phyloP scores from a whole-genome alignment of 2,113 vertebrate genomes.

The Neoarius graeffei region DNA sequence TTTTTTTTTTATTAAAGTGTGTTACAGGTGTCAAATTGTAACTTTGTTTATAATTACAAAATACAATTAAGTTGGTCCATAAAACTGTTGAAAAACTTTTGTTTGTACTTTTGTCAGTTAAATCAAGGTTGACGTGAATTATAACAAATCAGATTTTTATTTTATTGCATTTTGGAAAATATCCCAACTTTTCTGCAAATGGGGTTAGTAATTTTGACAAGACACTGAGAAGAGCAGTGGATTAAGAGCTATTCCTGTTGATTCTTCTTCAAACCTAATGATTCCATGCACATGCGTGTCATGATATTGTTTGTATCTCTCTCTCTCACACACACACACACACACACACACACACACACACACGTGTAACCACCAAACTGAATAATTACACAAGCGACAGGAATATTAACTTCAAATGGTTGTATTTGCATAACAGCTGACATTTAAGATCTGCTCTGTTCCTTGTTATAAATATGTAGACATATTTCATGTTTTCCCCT shows the following conservation, averaged over 20 bases:
- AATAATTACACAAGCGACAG: neutral
- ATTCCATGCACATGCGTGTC: neutral
- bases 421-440: slow-evolving; percentile 69
- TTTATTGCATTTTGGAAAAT: too few relatives aligned
- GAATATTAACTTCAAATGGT: slow-evolving; percentile 62
- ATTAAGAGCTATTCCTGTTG: neutral
- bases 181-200: too few relatives aligned
- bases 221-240: neutral
- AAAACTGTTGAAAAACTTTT: too few relatives aligned
- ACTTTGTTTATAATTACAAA: too few relatives aligned
- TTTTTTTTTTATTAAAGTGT: too few relatives aligned
- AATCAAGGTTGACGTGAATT: too few relatives aligned
- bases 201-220: neutral
- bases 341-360: neutral
- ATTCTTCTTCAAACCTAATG: neutral
- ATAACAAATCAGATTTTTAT: too few relatives aligned
- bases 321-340: too few relatives aligned
- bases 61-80: too few relatives aligned
- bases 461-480: neutral
- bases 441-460: slow-evolving; percentile 61
- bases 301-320: neutral
- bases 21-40: too few relatives aligned
- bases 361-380: too few relatives aligned
- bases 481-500: neutral
- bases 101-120: too few relatives aligned